A percentile compares a stretch with the other conserved stretches of the same genome.
These are phyloP conservation scores for Pedetes capensis DNA, from an alignment of 2,113 vertebrate genomes.

Conservation along the genomic window DNA sequence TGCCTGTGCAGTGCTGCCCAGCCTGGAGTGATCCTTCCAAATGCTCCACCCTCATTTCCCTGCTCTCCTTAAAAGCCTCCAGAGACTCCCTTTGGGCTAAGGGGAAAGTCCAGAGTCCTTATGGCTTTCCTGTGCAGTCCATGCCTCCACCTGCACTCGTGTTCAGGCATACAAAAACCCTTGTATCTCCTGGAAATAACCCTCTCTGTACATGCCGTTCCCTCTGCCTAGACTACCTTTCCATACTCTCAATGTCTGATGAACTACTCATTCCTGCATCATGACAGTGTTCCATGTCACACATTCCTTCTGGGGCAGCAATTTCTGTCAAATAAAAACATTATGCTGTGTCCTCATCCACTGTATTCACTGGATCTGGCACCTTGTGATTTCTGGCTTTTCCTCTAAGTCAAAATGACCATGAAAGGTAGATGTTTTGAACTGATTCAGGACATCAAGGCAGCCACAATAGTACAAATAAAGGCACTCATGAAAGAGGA, in stretches of 20 bases:
- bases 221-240: neutral
- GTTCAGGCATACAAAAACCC: neutral
- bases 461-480: too few relatives aligned
- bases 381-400: too few relatives aligned
- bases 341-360: too few relatives aligned
- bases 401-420: too few relatives aligned
- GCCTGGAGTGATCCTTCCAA: neutral
- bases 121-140: neutral
- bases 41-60: neutral
- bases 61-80: neutral
- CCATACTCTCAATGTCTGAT: neutral
- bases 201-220: neutral
- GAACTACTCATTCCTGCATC: conserved; percentile 26
- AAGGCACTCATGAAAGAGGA: too few relatives aligned
- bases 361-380: too few relatives aligned
- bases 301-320: too few relatives aligned
- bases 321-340: too few relatives aligned
- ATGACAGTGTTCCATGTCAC: too few relatives aligned
- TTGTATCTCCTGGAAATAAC: neutral
- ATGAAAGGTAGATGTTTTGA: too few relatives aligned
- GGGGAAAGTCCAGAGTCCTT: neutral
- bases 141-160: neutral
- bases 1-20: neutral
- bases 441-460: too few relatives aligned
- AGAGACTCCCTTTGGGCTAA: neutral